Evolutionary conservation across 2,113 vertebrate species (phyloP).

Genomic region (Raja brachyura): DNA sequence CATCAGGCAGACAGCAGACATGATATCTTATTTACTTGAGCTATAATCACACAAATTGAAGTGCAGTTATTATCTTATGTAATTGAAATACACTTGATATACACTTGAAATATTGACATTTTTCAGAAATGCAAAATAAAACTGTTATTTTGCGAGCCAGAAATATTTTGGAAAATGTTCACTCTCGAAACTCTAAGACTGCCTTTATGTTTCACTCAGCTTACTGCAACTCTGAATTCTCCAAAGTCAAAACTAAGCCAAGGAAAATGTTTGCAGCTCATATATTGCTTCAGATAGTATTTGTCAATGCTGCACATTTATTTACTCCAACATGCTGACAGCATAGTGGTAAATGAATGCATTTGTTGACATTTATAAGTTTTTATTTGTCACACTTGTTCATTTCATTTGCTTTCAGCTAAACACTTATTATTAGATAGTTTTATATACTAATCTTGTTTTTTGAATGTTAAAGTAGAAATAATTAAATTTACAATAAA

Average conservation of each 20-base stretch:
- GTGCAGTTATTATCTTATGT: slow-evolving; percentile 86
- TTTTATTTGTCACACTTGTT: not conserved
- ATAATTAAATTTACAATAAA: not conserved
- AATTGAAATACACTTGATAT: slow-evolving; percentile 62
- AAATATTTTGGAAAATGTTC: slow-evolving; percentile 1
- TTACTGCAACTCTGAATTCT: not conserved
- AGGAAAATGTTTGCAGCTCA: not conserved
- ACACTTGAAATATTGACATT: slow-evolving; percentile 61
- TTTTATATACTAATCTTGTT: not conserved
- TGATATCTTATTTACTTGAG: slow-evolving; percentile 99
- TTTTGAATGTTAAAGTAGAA: not conserved
- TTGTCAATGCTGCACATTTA: not conserved
- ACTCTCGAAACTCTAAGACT: not conserved
- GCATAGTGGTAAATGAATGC: not conserved
- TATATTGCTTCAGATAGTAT: too few species aligned
- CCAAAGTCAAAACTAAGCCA: not conserved
- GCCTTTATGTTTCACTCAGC: not conserved
- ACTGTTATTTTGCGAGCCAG: slow-evolving; percentile 75
- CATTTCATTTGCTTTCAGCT: not conserved
- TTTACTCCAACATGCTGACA: not conserved
- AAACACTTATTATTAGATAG: not conserved
- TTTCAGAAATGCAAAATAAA: slow-evolving; percentile 73
- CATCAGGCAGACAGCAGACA: slow-evolving; percentile 90
- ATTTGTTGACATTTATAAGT: not conserved
- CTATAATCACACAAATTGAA: slow-evolving; percentile 89